phyloP scores from a whole-genome alignment of 1,140 invertebrate species.

The Micrasema minimum region DNA sequence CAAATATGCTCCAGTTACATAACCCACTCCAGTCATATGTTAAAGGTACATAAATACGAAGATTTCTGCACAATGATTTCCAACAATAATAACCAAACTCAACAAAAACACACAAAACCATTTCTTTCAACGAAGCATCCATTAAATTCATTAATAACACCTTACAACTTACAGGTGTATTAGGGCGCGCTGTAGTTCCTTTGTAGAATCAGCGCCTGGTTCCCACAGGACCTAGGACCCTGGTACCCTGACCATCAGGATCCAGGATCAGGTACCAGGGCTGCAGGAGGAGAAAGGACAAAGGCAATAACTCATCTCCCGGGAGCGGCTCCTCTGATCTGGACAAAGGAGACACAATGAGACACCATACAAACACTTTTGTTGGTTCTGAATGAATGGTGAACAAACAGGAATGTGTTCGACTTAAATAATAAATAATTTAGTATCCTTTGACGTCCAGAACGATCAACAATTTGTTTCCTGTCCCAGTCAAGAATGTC shows the following conservation, averaged over 20 bases:
- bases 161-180: conserved; percentile 10
- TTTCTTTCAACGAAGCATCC: not conserved
- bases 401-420: no score
- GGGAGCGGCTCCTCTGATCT: not conserved
- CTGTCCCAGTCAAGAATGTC: no score
- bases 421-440: no score
- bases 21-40: no score
- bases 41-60: no score
- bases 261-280: not conserved
- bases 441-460: no score
- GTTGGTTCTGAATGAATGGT: not conserved
- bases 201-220: not conserved
- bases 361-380: conserved; percentile 20
- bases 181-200: not conserved
- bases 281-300: conserved; percentile 1
- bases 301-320: conserved; percentile 10
- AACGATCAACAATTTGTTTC: no score
- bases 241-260: not conserved
- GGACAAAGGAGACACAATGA: not conserved
- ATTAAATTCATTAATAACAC: not conserved
- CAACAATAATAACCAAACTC: no score
- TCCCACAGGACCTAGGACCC: not conserved
- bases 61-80: no score
- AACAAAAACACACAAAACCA: not conserved
- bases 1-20: no score